Conservation (phyloP, 92 coral and sea anemone genomes). For the Porites evermanni region DNA sequence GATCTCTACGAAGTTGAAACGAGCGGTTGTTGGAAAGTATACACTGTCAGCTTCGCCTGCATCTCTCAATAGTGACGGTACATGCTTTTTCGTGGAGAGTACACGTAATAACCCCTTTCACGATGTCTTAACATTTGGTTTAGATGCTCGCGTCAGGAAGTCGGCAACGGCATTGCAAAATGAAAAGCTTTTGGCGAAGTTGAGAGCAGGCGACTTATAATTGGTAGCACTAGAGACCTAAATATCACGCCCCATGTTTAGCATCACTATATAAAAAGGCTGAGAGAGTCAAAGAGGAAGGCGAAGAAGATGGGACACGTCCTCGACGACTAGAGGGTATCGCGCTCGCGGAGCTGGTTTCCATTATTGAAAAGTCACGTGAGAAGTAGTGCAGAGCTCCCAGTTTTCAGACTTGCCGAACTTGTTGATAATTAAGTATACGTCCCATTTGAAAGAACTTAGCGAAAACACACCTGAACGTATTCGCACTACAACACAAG, state of each 20-base stretch:
- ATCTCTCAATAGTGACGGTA: slow-evolving; percentile 10
- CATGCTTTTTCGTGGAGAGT: slow-evolving; percentile 49
- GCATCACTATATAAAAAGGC: slow-evolving; percentile 48
- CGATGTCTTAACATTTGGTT: slow-evolving; percentile 43
- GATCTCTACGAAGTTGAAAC: slow-evolving; percentile 52
- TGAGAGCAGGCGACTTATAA: slow-evolving; percentile 57
- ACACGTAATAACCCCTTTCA: slow-evolving; percentile 34
- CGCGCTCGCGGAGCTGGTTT: slow-evolving; percentile 72
- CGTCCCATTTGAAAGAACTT: slow-evolving; percentile 46
- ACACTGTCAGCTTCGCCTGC: slow-evolving; percentile 1
- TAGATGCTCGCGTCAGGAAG: slow-evolving; percentile 49
- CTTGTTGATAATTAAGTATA: slow-evolving; percentile 54
- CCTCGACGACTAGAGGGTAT: slow-evolving; percentile 43
- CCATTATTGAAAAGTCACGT: slow-evolving; percentile 65
- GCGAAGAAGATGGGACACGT: slow-evolving; percentile 26
- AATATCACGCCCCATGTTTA: slow-evolving; percentile 52
- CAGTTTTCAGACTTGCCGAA: slow-evolving; percentile 53
- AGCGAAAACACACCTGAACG: slow-evolving; percentile 20
- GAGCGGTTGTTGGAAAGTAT: slow-evolving; percentile 34
- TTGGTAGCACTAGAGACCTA: slow-evolving; percentile 61
- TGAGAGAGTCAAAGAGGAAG: background rate
- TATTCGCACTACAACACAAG: slow-evolving; percentile 33
- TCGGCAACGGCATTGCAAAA: slow-evolving; percentile 57
- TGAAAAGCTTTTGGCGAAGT: slow-evolving; percentile 61
- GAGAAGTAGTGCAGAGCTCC: background rate